Evolutionary conservation across 2,888 invertebrate species (phyloP), one percentile per base, ranked within the genome.

Genomic region (Craniophora ligustri): DNA sequence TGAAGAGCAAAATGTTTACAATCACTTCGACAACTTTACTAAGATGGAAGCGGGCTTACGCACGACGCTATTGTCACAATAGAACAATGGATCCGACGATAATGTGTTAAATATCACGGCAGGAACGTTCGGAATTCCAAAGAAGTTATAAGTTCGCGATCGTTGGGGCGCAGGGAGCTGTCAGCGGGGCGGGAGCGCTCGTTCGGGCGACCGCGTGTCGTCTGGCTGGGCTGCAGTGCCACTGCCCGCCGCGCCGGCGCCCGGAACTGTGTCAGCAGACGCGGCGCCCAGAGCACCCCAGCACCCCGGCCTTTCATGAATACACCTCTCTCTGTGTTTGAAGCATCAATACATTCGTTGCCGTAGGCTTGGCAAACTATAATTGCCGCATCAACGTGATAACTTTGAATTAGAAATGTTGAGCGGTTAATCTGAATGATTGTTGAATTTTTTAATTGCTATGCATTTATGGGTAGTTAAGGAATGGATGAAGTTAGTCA

Each of bases 181-280:
- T 38, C 74, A 57, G 76, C 68, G 60, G 76, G 82, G 82, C 84
- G 81, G 84, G 84, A 86, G 89, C 85, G 89, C 78, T 84, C 84
- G 80, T 74, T 71, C 63, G 76, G 84, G 85, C 86, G 86, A 84
- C 82, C 91, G 91, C 90, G 89, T 87, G 86, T 84, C 88, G 91
- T 92, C 92, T 91, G 92, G 85, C 88, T 82, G 88, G 89, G 88
- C 72, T 82, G 86, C 87, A 87, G 85, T 81, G 76, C 71, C 75
- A 72, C 74, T 78, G 72, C 75, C 79, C 86, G 87, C 77, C 92
- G 93, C 92, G 93, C 93, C 93, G 92, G 92, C 92, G 92, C 91
- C 91, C 84, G 84, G 87, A 92, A 87, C 87, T 91, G 87, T 92
- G 92, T 92, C 92, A 91, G 84, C 81, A 83, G 82, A 81, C 85